Evolutionary conservation across 2,888 invertebrate genomes (phyloP).

Genomic region (Eudemis profundana): DNA sequence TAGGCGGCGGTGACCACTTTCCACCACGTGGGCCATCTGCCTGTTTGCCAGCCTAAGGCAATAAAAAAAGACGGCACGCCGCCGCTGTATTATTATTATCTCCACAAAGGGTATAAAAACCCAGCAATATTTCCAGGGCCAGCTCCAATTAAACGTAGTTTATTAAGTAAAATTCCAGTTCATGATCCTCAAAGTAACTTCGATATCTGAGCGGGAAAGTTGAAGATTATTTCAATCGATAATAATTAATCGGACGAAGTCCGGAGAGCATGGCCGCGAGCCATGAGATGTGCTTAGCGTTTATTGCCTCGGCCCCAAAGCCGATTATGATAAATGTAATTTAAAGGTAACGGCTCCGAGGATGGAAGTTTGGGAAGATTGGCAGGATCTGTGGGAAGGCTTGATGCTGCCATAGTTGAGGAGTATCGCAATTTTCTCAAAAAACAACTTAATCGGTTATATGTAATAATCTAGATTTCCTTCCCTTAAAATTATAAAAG

Average conservation of each 20-base stretch:
- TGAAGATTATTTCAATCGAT: conserved; percentile 39
- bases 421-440: no score
- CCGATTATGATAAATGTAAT: conserved; percentile 17
- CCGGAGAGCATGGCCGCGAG: conserved; percentile 35
- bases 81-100: not conserved
- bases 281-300: conserved; percentile 34
- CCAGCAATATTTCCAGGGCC: not conserved
- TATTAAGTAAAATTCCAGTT: conserved; percentile 33
- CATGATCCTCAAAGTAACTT: conserved; percentile 32
- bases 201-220: conserved; percentile 33
- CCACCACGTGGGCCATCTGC: no score
- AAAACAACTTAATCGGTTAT: no score
- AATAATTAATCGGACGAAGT: conserved; percentile 42
- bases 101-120: not conserved
- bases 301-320: conserved; percentile 26
- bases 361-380: not conserved
- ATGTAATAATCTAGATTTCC: no score
- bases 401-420: no score
- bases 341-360: not conserved
- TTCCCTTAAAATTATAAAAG: no score
- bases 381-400: no score
- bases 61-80: not conserved
- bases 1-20: no score
- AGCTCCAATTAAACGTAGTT: conserved; percentile 1
- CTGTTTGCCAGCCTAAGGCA: no score